These are phyloP conservation scores for Forbesichthys agassizii DNA, from an alignment of 2,113 vertebrate genomes.

Conservation along the genomic window DNA sequence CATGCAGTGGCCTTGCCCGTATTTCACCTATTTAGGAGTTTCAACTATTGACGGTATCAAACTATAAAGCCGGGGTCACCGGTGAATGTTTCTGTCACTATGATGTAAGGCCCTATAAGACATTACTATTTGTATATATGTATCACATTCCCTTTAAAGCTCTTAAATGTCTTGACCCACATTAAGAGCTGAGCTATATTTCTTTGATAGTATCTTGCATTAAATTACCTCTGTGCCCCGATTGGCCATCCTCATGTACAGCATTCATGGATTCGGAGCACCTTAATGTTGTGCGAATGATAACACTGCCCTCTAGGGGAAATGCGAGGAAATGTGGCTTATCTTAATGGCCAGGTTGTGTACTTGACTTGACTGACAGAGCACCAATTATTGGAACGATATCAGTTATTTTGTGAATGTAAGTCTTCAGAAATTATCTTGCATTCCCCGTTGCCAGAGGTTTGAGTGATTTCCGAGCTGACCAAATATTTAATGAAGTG, in stretches of 20 bases:
- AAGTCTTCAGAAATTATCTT: not conserved
- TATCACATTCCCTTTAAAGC: conserved; percentile 54
- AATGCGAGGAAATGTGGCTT: conserved; percentile 23
- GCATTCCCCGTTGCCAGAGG: not conserved
- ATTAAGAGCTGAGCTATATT: conserved; percentile 3
- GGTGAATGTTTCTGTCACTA: not conserved
- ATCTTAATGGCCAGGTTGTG: conserved; percentile 12
- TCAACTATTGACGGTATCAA: conserved; percentile 2
- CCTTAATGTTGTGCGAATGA: conserved; percentile 46
- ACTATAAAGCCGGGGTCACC: not conserved
- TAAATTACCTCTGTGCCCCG: conserved; percentile 10
- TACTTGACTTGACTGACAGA: not conserved
- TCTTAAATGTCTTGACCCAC: conserved; percentile 21
- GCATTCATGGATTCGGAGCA: conserved; percentile 31
- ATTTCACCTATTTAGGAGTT: conserved; percentile 9
- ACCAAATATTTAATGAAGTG: conserved; percentile 59
- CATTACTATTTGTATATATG: conserved; percentile 10
- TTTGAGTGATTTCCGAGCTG: conserved; percentile 23
- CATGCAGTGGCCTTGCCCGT: conserved; percentile 11
- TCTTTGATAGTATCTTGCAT: not conserved
- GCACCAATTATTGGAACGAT: not conserved
- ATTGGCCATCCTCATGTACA: conserved; percentile 17
- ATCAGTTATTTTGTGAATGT: not conserved
- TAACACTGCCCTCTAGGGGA: conserved; percentile 50
- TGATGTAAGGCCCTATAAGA: not conserved